Percentiles rank a stretch among this genome's conserved stretches.
Evolutionary conservation across 1,140 invertebrate species (phyloP).

Genomic region (Carcinoscorpius rotundicauda): DNA sequence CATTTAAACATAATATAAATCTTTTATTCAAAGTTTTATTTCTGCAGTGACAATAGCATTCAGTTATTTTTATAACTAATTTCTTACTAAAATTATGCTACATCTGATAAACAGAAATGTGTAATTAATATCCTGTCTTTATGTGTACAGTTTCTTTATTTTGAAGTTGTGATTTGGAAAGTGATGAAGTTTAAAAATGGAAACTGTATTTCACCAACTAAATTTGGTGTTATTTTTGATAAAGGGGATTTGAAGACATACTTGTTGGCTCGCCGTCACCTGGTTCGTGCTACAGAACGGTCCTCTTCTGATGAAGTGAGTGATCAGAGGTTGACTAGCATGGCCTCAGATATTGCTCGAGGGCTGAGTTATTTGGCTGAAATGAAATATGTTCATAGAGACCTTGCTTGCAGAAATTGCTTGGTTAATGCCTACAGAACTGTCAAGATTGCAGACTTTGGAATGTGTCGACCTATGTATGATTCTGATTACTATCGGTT

Average conservation of each 20-base stretch:
- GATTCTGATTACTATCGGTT: slow-evolving; percentile 80
- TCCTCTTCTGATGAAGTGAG: slow-evolving; percentile 59
- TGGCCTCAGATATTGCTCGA: slow-evolving; percentile 73
- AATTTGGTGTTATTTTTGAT: slow-evolving; percentile 14
- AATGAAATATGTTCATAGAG: slow-evolving; percentile 68
- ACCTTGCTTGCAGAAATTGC: slow-evolving; percentile 78
- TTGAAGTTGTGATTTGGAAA: too few relatives aligned
- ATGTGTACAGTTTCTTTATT: too few relatives aligned
- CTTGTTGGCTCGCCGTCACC: slow-evolving; percentile 63
- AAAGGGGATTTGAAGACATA: slow-evolving; percentile 71
- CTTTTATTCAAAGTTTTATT: too few relatives aligned
- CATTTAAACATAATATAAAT: too few relatives aligned
- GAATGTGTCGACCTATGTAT: slow-evolving; percentile 77
- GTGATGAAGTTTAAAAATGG: too few relatives aligned
- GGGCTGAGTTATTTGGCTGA: slow-evolving; percentile 68
- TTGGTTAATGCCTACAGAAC: slow-evolving; percentile 64
- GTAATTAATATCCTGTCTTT: too few relatives aligned
- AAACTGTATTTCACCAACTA: not conserved
- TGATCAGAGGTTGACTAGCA: slow-evolving; percentile 60
- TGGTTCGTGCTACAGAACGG: slow-evolving; percentile 54
- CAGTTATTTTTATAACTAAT: too few relatives aligned
- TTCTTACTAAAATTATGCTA: too few relatives aligned
- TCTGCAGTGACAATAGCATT: too few relatives aligned
- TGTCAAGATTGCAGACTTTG: slow-evolving; percentile 84
- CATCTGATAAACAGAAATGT: too few relatives aligned